phyloP scores from a whole-genome alignment of 1,140 invertebrate species.

The Homarus americanus region DNA sequence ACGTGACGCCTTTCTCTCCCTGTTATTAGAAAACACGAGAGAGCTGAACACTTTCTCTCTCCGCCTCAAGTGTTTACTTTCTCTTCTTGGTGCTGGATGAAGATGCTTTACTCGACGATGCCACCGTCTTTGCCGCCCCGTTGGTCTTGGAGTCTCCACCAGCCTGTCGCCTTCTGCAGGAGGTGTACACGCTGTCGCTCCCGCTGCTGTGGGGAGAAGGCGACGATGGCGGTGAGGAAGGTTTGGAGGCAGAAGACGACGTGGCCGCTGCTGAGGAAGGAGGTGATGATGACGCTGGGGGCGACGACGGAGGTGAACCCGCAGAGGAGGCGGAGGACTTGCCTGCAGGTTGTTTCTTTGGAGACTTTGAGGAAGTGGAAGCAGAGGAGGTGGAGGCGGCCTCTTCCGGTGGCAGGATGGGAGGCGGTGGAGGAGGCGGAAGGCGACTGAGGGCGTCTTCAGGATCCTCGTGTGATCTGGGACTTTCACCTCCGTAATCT shows the following conservation, averaged over 20 bases:
- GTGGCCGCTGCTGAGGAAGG: background rate
- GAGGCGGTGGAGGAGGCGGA: constrained; percentile 39
- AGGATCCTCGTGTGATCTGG: constrained; percentile 70
- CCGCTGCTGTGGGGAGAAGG: background rate
- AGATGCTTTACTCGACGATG: background rate
- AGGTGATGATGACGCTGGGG: background rate
- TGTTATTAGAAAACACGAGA: background rate
- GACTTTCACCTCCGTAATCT: constrained; percentile 73
- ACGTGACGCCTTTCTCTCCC: background rate
- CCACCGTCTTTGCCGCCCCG: background rate
- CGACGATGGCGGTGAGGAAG: constrained; percentile 3
- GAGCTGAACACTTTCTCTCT: background rate
- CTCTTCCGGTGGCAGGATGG: constrained; percentile 33
- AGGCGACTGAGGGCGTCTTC: constrained; percentile 58
- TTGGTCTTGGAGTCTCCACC: constrained; percentile 1
- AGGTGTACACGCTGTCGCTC: background rate
- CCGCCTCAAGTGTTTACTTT: background rate
- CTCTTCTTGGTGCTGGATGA: background rate
- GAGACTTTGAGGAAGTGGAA: constrained; percentile 38
- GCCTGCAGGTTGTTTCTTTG: constrained; percentile 44
- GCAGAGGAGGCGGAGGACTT: constrained; percentile 22
- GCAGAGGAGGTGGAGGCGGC: constrained; percentile 24
- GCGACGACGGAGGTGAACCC: background rate
- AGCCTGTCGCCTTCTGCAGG: background rate
- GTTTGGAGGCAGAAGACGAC: constrained; percentile 7